Percentiles rank a stretch among this genome's conserved stretches.
Evolutionary conservation across 2,888 invertebrate genomes (phyloP).

Genomic region (Pediacus dermestoides): DNA sequence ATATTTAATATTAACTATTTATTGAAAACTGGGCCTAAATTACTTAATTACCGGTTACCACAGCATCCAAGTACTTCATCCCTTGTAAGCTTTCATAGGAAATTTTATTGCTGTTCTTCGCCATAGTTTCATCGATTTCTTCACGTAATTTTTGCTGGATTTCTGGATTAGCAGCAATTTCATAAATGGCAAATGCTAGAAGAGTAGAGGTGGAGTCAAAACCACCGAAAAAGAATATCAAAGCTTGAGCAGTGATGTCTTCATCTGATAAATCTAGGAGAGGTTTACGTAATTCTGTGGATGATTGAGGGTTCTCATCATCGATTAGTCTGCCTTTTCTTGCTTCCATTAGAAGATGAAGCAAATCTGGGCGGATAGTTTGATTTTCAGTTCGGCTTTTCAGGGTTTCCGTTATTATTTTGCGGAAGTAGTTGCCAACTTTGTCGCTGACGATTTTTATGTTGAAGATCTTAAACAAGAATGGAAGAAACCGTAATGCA

Average conservation of each 20-base stretch:
- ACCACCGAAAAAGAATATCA: constrained; percentile 52
- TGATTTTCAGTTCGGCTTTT: constrained; percentile 44
- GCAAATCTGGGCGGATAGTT: constrained; percentile 54
- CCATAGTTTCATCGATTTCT: constrained; percentile 40
- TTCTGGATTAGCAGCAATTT: constrained; percentile 56
- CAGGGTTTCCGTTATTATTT: constrained; percentile 43
- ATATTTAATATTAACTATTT: not conserved
- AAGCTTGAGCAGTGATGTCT: constrained; percentile 55
- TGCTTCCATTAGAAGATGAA: constrained; percentile 49
- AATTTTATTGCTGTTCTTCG: constrained; percentile 42
- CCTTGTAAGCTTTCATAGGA: constrained; percentile 53
- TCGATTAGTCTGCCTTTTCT: constrained; percentile 42
- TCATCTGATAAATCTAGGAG: constrained; percentile 41
- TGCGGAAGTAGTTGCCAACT: constrained; percentile 44
- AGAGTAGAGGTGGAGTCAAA: constrained; percentile 49
- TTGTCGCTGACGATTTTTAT: constrained; percentile 14
- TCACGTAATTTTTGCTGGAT: constrained; percentile 52
- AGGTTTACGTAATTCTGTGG: constrained; percentile 12
- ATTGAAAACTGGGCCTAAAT: not conserved
- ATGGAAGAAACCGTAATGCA: too few species aligned
- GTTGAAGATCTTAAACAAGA: constrained; percentile 20
- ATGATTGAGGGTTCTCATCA: constrained; percentile 17
- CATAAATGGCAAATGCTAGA: constrained; percentile 52
- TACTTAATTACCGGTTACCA: constrained; percentile 50
- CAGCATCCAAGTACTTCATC: constrained; percentile 59